These are phyloP conservation scores for Periophthalmodon schlosseri DNA, from an alignment of 2,113 vertebrate species.

Conservation along the genomic window DNA sequence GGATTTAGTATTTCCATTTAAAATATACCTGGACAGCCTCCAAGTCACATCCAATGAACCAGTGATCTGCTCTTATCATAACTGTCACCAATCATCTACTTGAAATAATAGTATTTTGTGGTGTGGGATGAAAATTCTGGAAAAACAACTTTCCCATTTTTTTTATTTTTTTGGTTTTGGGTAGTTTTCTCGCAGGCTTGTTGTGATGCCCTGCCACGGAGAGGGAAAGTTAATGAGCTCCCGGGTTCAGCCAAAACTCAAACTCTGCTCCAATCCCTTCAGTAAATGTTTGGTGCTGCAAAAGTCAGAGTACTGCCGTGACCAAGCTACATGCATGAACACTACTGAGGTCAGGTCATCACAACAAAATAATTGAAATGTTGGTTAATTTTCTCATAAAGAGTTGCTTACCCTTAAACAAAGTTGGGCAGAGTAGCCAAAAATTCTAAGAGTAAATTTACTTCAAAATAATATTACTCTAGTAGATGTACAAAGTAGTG, in stretches of 20 bases:
- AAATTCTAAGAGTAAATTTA: too few relatives aligned
- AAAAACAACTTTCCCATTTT: slow-evolving; percentile 44
- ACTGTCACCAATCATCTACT: slow-evolving; percentile 28
- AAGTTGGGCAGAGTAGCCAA: too few relatives aligned
- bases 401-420: background rate
- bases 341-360: background rate
- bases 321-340: background rate
- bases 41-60: slow-evolving; percentile 1
- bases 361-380: background rate
- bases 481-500: too few relatives aligned
- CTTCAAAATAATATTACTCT: too few relatives aligned
- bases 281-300: slow-evolving; percentile 42
- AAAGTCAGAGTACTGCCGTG: slow-evolving; percentile 13
- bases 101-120: slow-evolving; percentile 8
- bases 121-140: slow-evolving; percentile 9
- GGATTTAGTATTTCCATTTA: too few relatives aligned
- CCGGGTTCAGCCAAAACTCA: slow-evolving; percentile 18
- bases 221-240: slow-evolving; percentile 42
- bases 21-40: slow-evolving; percentile 25
- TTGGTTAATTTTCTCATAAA: too few relatives aligned
- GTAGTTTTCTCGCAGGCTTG: slow-evolving; percentile 36
- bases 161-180: slow-evolving; percentile 28
- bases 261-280: slow-evolving; percentile 45
- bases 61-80: slow-evolving; percentile 29
- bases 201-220: slow-evolving; percentile 31